Conservation (phyloP, 2,888 invertebrate genomes). For the Cheilosia vulpina region DNA sequence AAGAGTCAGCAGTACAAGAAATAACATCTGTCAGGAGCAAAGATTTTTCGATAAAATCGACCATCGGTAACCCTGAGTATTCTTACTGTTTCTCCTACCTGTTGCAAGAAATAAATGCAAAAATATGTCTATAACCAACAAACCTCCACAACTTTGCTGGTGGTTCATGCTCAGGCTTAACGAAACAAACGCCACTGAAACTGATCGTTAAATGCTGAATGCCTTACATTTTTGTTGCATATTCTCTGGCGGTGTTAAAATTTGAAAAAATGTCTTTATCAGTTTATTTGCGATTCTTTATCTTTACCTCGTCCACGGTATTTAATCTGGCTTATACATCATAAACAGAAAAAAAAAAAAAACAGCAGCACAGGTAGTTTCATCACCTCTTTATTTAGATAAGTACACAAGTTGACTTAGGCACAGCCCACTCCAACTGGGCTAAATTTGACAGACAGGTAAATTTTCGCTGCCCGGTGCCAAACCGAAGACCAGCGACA, state of each 20-base stretch:
- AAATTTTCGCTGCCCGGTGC: slow-evolving; percentile 13
- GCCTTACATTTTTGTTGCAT: neutral
- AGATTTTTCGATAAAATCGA: too few relatives aligned
- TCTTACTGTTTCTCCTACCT: too few relatives aligned
- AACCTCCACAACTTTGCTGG: too few relatives aligned
- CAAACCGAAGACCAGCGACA: slow-evolving; percentile 77
- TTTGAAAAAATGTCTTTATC: neutral
- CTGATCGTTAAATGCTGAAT: neutral
- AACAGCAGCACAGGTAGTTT: neutral
- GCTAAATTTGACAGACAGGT: slow-evolving; percentile 28
- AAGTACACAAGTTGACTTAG: too few relatives aligned
- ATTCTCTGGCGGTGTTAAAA: neutral
- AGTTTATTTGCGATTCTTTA: neutral
- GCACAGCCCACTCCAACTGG: too few relatives aligned
- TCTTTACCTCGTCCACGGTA: neutral
- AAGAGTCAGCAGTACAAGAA: too few relatives aligned
- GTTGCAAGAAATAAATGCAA: too few relatives aligned
- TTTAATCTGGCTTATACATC: neutral
- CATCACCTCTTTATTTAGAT: too few relatives aligned
- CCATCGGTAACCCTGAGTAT: too few relatives aligned
- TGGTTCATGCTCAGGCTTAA: neutral
- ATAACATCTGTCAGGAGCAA: too few relatives aligned
- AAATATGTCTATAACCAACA: too few relatives aligned
- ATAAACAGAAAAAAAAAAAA: neutral
- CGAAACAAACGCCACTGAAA: neutral